Percentiles rank a stretch among this genome's conserved stretches.
These are phyloP conservation scores for Amphimallon solstitiale DNA, from an alignment of 2,888 invertebrate genomes.

Conservation along the genomic window DNA sequence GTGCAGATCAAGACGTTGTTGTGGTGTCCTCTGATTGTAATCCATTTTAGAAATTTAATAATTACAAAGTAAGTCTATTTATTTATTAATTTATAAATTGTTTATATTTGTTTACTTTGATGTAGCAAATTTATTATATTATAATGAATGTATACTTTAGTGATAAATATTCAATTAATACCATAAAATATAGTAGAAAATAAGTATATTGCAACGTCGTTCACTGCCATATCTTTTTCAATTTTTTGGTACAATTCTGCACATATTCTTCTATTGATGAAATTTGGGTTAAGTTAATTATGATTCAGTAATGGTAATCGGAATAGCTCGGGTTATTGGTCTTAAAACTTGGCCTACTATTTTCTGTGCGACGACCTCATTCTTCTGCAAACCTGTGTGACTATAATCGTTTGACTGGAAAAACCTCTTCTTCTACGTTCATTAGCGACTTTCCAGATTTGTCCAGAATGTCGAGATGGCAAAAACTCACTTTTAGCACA, in stretches of 20 bases:
- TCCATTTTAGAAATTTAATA: neutral
- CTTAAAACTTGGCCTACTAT: constrained; percentile 47
- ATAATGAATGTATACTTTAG: no score
- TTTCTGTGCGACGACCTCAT: constrained; percentile 47
- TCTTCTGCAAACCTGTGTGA: constrained; percentile 41
- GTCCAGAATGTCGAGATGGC: constrained; percentile 8
- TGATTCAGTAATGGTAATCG: constrained; percentile 24
- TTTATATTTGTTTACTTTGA: neutral
- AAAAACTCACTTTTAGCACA: constrained; percentile 29
- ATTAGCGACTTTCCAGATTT: constrained; percentile 24
- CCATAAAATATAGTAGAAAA: no score
- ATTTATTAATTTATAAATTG: neutral
- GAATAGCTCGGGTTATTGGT: constrained; percentile 41
- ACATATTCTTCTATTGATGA: neutral
- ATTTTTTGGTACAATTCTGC: no score
- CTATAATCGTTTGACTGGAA: constrained; percentile 23
- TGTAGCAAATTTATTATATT: neutral
- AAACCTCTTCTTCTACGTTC: constrained; percentile 17
- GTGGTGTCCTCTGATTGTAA: constrained; percentile 12
- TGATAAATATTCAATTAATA: no score
- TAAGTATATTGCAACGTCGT: no score
- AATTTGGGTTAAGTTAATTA: constrained; percentile 32
- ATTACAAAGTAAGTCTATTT: constrained; percentile 18
- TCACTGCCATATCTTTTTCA: no score
- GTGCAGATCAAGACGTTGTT: constrained; percentile 4